Conservation (phyloP, 2,888 invertebrate species). For the Baccha elongata region DNA sequence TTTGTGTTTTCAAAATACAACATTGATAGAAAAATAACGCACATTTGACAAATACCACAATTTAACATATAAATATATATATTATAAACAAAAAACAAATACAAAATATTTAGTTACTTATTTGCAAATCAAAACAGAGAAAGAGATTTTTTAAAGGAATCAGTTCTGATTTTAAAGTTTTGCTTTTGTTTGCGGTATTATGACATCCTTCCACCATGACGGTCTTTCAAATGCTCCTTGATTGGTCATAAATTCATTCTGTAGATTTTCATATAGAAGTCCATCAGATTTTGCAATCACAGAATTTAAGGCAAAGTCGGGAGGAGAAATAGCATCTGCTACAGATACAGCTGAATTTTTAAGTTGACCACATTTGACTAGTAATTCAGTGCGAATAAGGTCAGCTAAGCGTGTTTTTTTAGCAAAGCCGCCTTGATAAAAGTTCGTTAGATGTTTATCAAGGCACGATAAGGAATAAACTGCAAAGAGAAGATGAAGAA, state of each 20-base stretch:
- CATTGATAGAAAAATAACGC: constrained; percentile 11
- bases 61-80: constrained; percentile 6
- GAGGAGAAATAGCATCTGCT: constrained; percentile 93
- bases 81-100: no score
- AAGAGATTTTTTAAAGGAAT: neutral
- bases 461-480: constrained; percentile 85
- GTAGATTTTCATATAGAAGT: constrained; percentile 86
- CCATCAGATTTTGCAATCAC: constrained; percentile 93
- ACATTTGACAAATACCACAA: constrained; percentile 32
- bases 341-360: constrained; percentile 90
- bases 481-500: constrained; percentile 83
- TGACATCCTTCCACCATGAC: constrained; percentile 88
- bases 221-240: constrained; percentile 88
- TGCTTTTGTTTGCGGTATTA: constrained; percentile 79
- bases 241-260: constrained; percentile 87
- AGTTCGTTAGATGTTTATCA: constrained; percentile 88
- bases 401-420: constrained; percentile 84
- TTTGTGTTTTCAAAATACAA: constrained; percentile 13
- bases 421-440: constrained; percentile 86
- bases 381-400: constrained; percentile 86
- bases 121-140: neutral
- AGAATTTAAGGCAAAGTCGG: constrained; percentile 94
- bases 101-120: no score
- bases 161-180: constrained; percentile 77
- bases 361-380: constrained; percentile 87